phyloP scores from a whole-genome alignment of 2,797 vertebrate genomes.

The Vultur gryphus region DNA sequence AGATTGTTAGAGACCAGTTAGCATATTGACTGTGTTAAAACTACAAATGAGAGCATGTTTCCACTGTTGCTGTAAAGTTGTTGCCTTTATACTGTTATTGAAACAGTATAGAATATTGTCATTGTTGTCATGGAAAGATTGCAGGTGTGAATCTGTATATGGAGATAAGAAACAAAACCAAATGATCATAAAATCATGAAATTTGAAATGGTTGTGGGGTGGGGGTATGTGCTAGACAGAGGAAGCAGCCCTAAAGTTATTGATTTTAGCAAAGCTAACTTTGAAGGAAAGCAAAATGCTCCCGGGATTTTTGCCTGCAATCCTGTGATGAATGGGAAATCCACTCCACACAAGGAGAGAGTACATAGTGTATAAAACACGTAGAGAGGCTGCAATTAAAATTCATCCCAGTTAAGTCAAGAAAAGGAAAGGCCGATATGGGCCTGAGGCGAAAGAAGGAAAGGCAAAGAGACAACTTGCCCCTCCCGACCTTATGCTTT shows the following conservation, averaged over 20 bases:
- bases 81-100: not conserved
- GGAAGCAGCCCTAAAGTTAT: constrained; percentile 55
- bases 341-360: constrained; percentile 67
- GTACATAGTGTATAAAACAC: constrained; percentile 56
- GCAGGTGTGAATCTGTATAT: not conserved
- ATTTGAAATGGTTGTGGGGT: constrained; percentile 1
- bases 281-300: constrained; percentile 68
- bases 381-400: constrained; percentile 64
- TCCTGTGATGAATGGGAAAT: constrained; percentile 73
- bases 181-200: not conserved
- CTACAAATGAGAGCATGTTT: not conserved
- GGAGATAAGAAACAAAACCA: not conserved
- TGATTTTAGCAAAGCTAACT: constrained; percentile 68
- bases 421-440: constrained; percentile 67
- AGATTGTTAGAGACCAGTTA: not conserved
- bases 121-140: not conserved
- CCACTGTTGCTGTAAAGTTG: not conserved
- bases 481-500: constrained; percentile 64
- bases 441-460: constrained; percentile 70
- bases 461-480: constrained; percentile 70
- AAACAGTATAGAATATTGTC: not conserved
- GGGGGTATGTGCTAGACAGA: not conserved
- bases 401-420: constrained; percentile 73
- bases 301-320: constrained; percentile 64
- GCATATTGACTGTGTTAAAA: not conserved